Conservation (phyloP, 2,888 invertebrate species). For the Tenthredo mesomela region DNA sequence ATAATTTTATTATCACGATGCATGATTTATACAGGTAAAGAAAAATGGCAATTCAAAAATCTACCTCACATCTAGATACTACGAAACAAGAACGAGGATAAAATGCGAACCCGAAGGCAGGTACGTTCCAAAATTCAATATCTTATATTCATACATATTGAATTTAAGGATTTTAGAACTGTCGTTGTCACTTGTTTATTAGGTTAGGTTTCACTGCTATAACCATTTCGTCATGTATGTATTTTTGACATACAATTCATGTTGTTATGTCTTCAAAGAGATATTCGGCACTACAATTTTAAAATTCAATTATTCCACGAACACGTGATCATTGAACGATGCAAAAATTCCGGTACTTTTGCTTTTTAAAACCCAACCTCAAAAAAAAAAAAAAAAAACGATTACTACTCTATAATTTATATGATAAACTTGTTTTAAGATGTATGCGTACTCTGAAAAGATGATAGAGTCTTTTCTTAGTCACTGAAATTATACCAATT, state of each 20-base stretch:
- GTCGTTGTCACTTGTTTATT: not conserved
- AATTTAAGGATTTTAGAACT: not conserved
- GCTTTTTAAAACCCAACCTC: not conserved
- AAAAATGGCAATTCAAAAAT: slow-evolving; percentile 69
- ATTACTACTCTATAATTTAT: too few species aligned
- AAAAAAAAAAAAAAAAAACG: too few species aligned
- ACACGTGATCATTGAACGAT: not conserved
- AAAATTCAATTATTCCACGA: not conserved
- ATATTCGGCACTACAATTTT: not conserved
- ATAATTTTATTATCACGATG: slow-evolving; percentile 66
- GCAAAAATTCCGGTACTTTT: not conserved
- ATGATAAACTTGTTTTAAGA: too few species aligned
- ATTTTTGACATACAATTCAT: too few species aligned
- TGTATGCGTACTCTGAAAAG: not conserved
- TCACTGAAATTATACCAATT: not conserved
- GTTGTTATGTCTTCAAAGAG: not conserved
- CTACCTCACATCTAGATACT: slow-evolving; percentile 67
- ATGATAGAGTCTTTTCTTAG: not conserved
- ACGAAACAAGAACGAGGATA: slow-evolving; percentile 66
- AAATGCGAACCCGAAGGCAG: slow-evolving; percentile 67
- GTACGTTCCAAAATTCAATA: slow-evolving; percentile 58
- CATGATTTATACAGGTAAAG: slow-evolving; percentile 66
- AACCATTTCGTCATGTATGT: not conserved
- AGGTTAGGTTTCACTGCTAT: not conserved
- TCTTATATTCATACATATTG: not conserved